phyloP scores from a whole-genome alignment of 2,797 vertebrate genomes.

The Podarcis lilfordi region DNA sequence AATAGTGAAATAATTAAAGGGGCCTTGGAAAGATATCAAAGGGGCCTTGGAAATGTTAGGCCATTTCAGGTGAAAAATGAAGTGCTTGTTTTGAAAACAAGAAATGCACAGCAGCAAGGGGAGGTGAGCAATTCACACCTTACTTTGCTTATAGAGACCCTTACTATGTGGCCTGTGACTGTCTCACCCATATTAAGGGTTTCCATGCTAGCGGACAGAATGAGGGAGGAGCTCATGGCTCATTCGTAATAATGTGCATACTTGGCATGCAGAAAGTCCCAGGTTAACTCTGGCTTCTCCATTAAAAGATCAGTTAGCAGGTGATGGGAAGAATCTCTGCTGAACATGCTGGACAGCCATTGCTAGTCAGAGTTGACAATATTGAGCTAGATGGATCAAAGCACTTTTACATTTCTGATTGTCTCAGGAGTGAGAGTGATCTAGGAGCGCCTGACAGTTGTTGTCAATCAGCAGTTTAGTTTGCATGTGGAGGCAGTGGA shows the following conservation, averaged over 20 bases:
- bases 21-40: neutral
- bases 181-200: neutral
- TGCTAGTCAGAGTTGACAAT: neutral
- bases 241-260: neutral
- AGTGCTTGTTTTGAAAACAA: conserved; percentile 11
- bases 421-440: neutral
- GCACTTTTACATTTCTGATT: neutral
- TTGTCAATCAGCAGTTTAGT: neutral
- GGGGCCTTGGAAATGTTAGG: neutral
- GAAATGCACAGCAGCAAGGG: neutral
- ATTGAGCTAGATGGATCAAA: neutral
- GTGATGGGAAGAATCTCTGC: neutral
- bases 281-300: neutral
- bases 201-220: neutral
- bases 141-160: neutral
- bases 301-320: neutral
- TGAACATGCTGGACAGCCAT: no score
- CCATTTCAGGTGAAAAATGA: conserved; percentile 20
- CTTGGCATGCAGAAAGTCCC: no score
- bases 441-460: neutral
- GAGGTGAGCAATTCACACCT: neutral
- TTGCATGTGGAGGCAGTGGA: neutral
- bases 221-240: neutral
- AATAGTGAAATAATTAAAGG: neutral
- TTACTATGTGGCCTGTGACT: neutral